Evolutionary conservation across 2,797 vertebrate species (phyloP), one percentile per base, ranked within the genome.

Genomic region (Sebastes oblongus): DNA sequence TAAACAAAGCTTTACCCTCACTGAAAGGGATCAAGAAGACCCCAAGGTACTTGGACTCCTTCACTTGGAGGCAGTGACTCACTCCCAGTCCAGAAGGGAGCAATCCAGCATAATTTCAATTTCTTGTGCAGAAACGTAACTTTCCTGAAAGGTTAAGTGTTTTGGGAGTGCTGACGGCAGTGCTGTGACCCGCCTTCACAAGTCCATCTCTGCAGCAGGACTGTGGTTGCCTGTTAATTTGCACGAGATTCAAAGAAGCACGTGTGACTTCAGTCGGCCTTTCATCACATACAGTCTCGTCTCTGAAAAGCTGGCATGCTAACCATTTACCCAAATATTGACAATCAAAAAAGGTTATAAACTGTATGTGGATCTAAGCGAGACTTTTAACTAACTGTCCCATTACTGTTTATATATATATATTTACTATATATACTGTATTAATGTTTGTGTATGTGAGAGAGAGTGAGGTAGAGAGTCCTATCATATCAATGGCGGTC

Each of bases 241-340:
- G 64, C 69, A 36, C 71, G 52, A 81, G 32, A 85, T 85, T 80
- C 75, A 88, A 82, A 85, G 66, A 20, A 50, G 60, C 85, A 69
- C 65, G 34, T 64, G 81, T 60, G 77, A 80, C 85, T 88, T 88
- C 81, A 88, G 88, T 85, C 87, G 13, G 81, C 77, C 88, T 93
- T 94, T 94, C 89, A 93, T 89, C 89, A 66, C 52, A 27, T 64
- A 91, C 82, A 92, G 77, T 84, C 72, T 83, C n/a, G 61, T 85
- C 86, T 86, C 81, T 86, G 71, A 88, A 83, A 64, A 64, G 75
- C 78, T 50, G 75, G 75, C 78, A 61, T 68, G 86, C 82, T 22
- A 86, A 87, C 80, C 86, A 80, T 95, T 87, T 82, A 89, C 52
- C 82, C 85, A 94, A 94, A 94, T 94, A 94, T 95, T 95, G 92